phyloP scores from a whole-genome alignment of 1,140 invertebrate genomes.

The Lepeophtheirus salmonis region DNA sequence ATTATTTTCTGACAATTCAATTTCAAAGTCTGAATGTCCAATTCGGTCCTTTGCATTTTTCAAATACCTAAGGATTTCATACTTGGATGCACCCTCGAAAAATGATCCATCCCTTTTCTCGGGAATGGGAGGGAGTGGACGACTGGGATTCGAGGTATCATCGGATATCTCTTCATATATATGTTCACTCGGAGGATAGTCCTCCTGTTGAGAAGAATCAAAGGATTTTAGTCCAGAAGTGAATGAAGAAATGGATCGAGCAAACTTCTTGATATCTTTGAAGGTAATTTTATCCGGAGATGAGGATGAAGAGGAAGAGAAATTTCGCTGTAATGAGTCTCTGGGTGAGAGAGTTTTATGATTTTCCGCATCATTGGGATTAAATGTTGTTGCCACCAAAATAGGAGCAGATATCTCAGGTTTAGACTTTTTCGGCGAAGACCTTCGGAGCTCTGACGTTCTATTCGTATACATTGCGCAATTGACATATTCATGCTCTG shows the following conservation, averaged over 20 bases:
- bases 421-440: neutral
- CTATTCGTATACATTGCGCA: neutral
- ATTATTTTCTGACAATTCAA: conserved; percentile 35
- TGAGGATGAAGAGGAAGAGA: neutral
- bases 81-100: conserved; percentile 64
- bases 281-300: conserved; percentile 6
- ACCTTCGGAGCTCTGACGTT: conserved; percentile 2
- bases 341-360: conserved; percentile 7
- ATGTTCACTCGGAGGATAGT: conserved; percentile 35
- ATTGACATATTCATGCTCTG: neutral
- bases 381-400: conserved; percentile 10
- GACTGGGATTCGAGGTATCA: conserved; percentile 30
- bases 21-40: conserved; percentile 20
- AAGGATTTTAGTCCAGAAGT: conserved; percentile 1
- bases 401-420: conserved; percentile 11
- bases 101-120: conserved; percentile 36
- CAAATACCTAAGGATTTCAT: conserved; percentile 66
- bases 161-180: conserved; percentile 71
- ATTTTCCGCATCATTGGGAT: conserved; percentile 12
- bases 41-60: conserved; percentile 57
- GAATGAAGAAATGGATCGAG: neutral
- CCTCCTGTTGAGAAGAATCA: neutral
- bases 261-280: conserved; percentile 11
- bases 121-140: conserved; percentile 42
- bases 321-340: neutral